Base-by-base conservation (phyloP, 1,140 invertebrate genomes). In the Wiebesia pumilae region DNA sequence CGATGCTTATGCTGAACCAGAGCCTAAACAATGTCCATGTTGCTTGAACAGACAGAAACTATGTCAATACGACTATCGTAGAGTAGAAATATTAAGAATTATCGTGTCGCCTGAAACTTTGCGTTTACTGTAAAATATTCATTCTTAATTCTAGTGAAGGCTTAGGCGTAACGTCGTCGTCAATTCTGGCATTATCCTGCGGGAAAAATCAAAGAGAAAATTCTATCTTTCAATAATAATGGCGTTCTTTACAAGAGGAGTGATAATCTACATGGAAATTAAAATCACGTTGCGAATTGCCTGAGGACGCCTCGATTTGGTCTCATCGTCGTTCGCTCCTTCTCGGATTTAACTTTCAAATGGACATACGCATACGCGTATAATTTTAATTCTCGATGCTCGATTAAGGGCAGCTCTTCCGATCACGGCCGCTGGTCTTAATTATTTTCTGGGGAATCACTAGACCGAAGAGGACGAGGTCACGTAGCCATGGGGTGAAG, bases 321-420 rank as follows among this genome's bases (percentile, higher is more conserved):
- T 54, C 81, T 82, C 67, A 2, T 62, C 58, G 58, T 62, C 21
- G 21, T 62, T 62, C 16, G 73, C 71, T 62, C 58, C 24, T 62
- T 24, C 62, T 35, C 67, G 62, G 84, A 90, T 90, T 90, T 90
- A 87, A 89, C 86, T 89, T 90, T 89, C 83, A 90, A 90, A 90
- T 89, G 51, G 24, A 58, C 65, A 35, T 40, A 65, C 79, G 84
- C 79, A 86, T 87, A 90, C 81, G 79, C 85, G 88, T 86, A 87
- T 88, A 88, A 90, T 91, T 89, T 91, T 89, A 88, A 90, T 90
- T 90, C 89, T 79, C 83, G 87, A 89, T 89, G 84, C 65, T 77
- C 40, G 84, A 47, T 62, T 35, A 58, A 78, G 84, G 71, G 12
- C 47, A 6, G 78, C 67, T 82, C 35, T 38, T 86, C 83, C 84